A percentile compares a stretch with the other conserved stretches of the same genome.
Evolutionary conservation across 2,113 vertebrate species (phyloP).

Genomic region (Rattus rattus): DNA sequence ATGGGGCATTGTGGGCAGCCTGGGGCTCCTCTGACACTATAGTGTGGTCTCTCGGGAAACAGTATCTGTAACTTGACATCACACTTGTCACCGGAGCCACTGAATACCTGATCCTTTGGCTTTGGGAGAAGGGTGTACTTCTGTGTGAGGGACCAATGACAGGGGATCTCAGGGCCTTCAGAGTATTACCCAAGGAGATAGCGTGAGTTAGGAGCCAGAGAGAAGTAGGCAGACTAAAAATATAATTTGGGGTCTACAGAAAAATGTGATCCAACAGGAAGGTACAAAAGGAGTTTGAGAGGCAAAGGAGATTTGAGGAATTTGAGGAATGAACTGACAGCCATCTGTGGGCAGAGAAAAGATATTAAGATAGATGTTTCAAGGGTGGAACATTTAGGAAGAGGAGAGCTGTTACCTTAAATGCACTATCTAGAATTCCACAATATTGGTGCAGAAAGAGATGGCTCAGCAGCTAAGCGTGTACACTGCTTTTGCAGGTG

Average conservation of each 20-base stretch:
- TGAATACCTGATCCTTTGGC: conserved; percentile 77
- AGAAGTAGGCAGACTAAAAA: background rate
- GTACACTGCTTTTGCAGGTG: background rate
- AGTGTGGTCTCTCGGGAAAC: conserved; percentile 74
- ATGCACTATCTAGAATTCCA: background rate
- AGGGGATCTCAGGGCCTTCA: background rate
- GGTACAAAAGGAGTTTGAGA: background rate
- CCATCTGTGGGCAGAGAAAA: background rate
- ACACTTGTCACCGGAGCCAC: conserved; percentile 78
- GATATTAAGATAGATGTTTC: conserved; percentile 3
- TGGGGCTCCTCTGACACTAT: conserved; percentile 57
- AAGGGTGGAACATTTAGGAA: background rate
- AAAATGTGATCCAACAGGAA: background rate
- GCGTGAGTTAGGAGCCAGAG: background rate
- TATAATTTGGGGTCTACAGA: background rate
- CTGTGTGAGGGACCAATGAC: conserved; percentile 53
- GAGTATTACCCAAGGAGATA: conserved; percentile 10
- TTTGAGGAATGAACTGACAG: background rate
- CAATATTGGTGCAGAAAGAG: background rate
- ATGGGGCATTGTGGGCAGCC: conserved; percentile 17
- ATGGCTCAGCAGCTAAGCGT: background rate
- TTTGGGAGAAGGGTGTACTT: conserved; percentile 59
- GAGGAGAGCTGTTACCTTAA: background rate
- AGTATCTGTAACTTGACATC: conserved; percentile 78
- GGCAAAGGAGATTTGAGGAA: background rate